A percentile compares a stretch with the other conserved stretches of the same genome.
These are phyloP conservation scores for Araneus ventricosus DNA, from an alignment of 1,140 invertebrate genomes.

Conservation along the genomic window DNA sequence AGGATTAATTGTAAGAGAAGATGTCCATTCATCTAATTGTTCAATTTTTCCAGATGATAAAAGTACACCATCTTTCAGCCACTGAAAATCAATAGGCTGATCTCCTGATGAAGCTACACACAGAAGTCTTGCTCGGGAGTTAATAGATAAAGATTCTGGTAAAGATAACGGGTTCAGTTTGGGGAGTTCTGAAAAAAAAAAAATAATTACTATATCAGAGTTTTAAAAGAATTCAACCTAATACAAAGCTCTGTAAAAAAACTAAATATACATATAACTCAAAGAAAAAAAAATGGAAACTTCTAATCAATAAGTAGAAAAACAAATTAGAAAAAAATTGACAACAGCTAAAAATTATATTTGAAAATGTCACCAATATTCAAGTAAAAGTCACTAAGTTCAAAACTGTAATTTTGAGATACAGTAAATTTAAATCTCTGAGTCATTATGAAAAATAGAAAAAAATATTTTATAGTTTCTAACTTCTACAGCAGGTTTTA, in stretches of 20 bases:
- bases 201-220: not conserved
- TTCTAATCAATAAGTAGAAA: not conserved
- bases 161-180: conserved; percentile 83
- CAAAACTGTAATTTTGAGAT: no score
- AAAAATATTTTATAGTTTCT: no score
- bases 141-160: conserved; percentile 86
- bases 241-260: not conserved
- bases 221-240: not conserved
- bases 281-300: not conserved
- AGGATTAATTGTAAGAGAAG: conserved; percentile 62
- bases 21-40: conserved; percentile 73
- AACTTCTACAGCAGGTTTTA: no score
- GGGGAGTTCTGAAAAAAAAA: conserved; percentile 85
- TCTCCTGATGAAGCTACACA: conserved; percentile 97
- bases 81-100: conserved; percentile 92
- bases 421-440: no score
- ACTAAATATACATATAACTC: not conserved
- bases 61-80: conserved; percentile 90
- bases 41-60: conserved; percentile 78
- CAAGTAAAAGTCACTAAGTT: no score
- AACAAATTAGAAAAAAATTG: not conserved
- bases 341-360: not conserved
- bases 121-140: conserved; percentile 91
- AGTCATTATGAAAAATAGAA: no score
- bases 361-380: no score